Conservation (phyloP, 2,113 vertebrate species). For the Nothobranchius kuhntae region DNA sequence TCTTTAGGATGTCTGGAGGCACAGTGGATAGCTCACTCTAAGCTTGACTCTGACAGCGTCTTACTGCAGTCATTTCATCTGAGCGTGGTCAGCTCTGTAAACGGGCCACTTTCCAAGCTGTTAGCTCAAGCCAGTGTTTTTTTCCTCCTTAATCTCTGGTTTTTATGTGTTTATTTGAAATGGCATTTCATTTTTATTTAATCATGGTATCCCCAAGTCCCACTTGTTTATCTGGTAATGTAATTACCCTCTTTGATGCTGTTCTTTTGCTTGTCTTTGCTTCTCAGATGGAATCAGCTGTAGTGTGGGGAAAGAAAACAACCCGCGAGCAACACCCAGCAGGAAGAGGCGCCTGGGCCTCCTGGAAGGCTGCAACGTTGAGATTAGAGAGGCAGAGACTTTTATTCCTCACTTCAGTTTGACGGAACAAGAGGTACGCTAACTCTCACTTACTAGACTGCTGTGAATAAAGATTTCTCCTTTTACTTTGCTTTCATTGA, state of each 20-base stretch:
- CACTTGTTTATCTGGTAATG: constrained; percentile 34
- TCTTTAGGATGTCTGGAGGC: constrained; percentile 49
- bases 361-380: constrained; percentile 35
- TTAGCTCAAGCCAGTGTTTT: constrained; percentile 23
- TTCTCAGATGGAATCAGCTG: constrained; percentile 53
- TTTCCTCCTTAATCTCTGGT: background rate
- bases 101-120: constrained; percentile 11
- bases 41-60: constrained; percentile 31
- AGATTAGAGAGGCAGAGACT: constrained; percentile 63
- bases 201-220: constrained; percentile 6
- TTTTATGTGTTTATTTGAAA: constrained; percentile 15
- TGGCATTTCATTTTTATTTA: constrained; percentile 13
- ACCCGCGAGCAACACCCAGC: constrained; percentile 32
- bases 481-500: constrained; percentile 11
- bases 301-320: constrained; percentile 70
- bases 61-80: constrained; percentile 14
- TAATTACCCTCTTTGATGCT: background rate
- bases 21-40: constrained; percentile 24
- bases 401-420: constrained; percentile 19
- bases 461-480: constrained; percentile 47
- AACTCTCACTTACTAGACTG: constrained; percentile 22
- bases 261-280: background rate
- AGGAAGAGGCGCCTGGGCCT: constrained; percentile 68
- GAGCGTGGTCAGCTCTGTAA: constrained; percentile 30
- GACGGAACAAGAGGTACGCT: constrained; percentile 60